Evolutionary conservation across 2,888 invertebrate species (phyloP).

Genomic region (Leucozona laternaria): DNA sequence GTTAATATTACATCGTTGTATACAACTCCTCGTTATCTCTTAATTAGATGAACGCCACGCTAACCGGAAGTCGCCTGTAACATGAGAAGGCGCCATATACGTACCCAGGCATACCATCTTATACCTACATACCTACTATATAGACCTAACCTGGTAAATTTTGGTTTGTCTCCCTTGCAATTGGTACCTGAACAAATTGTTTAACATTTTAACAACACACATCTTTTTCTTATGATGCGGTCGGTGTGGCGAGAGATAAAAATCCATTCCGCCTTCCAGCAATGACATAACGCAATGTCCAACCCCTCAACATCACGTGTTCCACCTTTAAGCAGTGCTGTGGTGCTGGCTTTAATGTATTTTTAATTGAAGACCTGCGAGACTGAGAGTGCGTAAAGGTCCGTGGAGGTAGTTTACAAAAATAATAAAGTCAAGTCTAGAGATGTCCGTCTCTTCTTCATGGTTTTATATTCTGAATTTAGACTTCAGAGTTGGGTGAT

Average conservation of each 20-base stretch:
- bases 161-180: constrained; percentile 42
- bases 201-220: constrained; percentile 59
- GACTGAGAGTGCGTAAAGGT: constrained; percentile 34
- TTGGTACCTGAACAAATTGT: constrained; percentile 68
- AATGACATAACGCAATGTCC: constrained; percentile 71
- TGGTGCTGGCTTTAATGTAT: constrained; percentile 65
- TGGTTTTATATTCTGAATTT: constrained; percentile 56
- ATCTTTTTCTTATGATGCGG: constrained; percentile 1
- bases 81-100: constrained; percentile 64
- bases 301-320: constrained; percentile 67
- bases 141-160: constrained; percentile 53
- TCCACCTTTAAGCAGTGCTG: constrained; percentile 67
- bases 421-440: constrained; percentile 21
- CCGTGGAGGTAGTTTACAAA: background rate
- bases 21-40: constrained; percentile 68
- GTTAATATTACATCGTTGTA: constrained; percentile 57
- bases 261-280: constrained; percentile 67
- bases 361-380: constrained; percentile 71
- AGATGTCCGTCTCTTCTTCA: constrained; percentile 14
- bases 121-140: background rate
- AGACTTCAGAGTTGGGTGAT: constrained; percentile 47
- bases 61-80: constrained; percentile 63
- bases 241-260: constrained; percentile 36
- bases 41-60: constrained; percentile 62
- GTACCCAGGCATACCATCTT: constrained; percentile 18